phyloP scores from a whole-genome alignment of 1,140 invertebrate genomes.

The Atta colombica region DNA sequence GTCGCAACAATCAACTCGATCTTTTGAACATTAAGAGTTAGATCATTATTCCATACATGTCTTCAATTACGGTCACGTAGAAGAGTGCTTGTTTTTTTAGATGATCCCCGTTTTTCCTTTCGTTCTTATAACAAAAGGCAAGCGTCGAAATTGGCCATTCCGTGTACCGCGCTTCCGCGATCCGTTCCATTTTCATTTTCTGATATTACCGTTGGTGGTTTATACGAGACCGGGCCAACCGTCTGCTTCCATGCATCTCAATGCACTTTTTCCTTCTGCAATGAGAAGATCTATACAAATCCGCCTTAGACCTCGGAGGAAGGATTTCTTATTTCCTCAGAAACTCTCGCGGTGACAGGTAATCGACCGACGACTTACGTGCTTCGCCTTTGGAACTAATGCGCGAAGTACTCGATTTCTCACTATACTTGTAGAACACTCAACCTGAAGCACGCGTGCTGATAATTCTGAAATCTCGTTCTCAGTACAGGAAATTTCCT shows the following conservation, averaged over 20 bases:
- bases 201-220: conserved; percentile 69
- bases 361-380: conserved; percentile 70
- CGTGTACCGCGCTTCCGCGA: conserved; percentile 3
- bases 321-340: conserved; percentile 73
- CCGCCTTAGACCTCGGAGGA: conserved; percentile 19
- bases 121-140: conserved; percentile 32
- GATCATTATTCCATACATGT: background rate
- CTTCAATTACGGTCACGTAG: conserved; percentile 63
- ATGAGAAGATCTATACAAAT: conserved; percentile 67
- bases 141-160: conserved; percentile 67
- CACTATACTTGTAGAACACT: conserved; percentile 30
- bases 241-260: conserved; percentile 66
- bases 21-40: background rate
- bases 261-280: conserved; percentile 37
- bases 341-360: conserved; percentile 65
- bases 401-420: conserved; percentile 36
- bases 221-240: conserved; percentile 39
- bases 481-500: conserved; percentile 9
- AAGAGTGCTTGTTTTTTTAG: conserved; percentile 48
- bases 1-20: background rate
- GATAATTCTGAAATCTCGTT: conserved; percentile 52
- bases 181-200: conserved; percentile 66
- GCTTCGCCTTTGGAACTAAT: conserved; percentile 53
- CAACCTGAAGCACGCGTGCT: conserved; percentile 17
- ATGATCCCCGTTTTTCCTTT: conserved; percentile 51